Conservation (phyloP, 1,140 invertebrate genomes). For the Anastatus disparis region DNA sequence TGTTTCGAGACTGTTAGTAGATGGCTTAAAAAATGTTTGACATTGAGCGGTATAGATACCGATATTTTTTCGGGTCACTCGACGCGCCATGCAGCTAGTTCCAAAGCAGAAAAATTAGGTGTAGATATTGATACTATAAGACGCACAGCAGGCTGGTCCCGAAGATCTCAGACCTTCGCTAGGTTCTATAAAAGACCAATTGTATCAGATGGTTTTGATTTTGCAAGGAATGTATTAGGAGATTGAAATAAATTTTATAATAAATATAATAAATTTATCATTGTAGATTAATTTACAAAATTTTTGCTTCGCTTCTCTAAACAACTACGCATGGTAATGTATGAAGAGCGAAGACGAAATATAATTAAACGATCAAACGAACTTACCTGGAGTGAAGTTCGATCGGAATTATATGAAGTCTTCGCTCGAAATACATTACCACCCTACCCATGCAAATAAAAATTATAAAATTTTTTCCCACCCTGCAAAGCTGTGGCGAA, state of each 20-base stretch:
- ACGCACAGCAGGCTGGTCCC: not conserved
- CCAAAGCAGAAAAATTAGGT: not conserved
- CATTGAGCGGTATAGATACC: not conserved
- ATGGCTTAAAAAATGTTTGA: not conserved
- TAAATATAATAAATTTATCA: too few species aligned
- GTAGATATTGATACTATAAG: conserved; percentile 1
- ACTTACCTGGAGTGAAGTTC: too few species aligned
- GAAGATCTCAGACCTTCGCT: not conserved
- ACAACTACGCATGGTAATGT: not conserved
- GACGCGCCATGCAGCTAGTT: not conserved
- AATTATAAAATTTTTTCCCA: too few species aligned
- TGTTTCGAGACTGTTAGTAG: not conserved
- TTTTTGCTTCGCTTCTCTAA: not conserved
- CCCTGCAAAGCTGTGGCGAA: too few species aligned
- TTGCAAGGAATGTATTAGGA: not conserved
- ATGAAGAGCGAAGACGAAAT: too few species aligned
- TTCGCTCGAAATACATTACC: too few species aligned
- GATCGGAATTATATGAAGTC: too few species aligned
- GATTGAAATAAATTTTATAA: not conserved
- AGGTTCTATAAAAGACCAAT: not conserved
- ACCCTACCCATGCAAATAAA: too few species aligned
- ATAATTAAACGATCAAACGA: too few species aligned
- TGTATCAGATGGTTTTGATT: not conserved
- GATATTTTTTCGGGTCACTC: not conserved
- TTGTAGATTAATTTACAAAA: too few species aligned